Percentiles rank a stretch among this genome's conserved stretches.
Evolutionary conservation across 92 coral and sea anemone genomes (phyloP).

Genomic region (Paramuricea clavata): DNA sequence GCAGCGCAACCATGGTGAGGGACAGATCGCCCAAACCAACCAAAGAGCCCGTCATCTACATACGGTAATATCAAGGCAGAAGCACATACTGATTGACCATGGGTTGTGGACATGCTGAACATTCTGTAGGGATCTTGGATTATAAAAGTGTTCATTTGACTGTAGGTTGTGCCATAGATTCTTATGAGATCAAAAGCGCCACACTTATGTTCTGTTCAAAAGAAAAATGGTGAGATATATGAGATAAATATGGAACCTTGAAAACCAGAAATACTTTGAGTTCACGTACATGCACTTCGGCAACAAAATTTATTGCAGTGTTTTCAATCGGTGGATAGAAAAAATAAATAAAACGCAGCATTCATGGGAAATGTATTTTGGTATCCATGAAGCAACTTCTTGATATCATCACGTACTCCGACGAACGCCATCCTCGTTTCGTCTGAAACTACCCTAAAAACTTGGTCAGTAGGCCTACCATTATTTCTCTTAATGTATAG

Average conservation of each 20-base stretch:
- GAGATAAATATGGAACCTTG: not conserved
- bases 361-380: no score
- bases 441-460: no score
- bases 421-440: no score
- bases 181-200: not conserved
- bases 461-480: no score
- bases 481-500: no score
- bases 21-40: not conserved
- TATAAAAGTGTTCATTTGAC: not conserved
- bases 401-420: no score
- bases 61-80: not conserved
- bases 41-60: conserved; percentile 18
- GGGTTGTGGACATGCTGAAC: not conserved
- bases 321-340: no score
- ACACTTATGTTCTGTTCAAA: not conserved
- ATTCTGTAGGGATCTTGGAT: not conserved
- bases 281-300: no score
- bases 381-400: no score
- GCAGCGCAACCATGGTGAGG: conserved; percentile 38
- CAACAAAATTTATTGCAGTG: no score
- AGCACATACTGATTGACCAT: not conserved
- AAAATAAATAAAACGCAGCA: no score
- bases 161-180: not conserved
- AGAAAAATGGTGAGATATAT: not conserved
- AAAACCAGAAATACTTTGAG: not conserved